Conservation (phyloP, 2,113 vertebrate species). For the Penelope pileata region DNA sequence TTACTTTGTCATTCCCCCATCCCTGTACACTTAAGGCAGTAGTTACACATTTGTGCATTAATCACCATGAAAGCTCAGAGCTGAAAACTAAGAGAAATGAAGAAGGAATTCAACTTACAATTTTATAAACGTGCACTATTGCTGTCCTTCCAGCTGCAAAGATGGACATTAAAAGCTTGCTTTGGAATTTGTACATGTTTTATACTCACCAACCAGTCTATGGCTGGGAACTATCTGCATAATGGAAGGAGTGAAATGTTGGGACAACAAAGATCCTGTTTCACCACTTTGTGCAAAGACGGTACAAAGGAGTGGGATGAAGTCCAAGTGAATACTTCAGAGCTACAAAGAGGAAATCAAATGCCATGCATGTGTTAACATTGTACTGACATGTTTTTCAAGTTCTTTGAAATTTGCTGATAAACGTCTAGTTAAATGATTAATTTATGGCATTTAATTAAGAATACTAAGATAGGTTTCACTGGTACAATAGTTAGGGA, state of each 20-base stretch:
- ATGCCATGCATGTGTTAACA: background rate
- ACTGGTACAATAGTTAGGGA: background rate
- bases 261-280: background rate
- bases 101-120: background rate
- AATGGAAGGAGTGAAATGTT: background rate
- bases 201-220: background rate
- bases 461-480: background rate
- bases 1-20: background rate
- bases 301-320: background rate
- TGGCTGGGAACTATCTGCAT: background rate
- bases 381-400: background rate
- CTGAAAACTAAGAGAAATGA: background rate
- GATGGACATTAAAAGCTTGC: background rate
- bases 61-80: background rate
- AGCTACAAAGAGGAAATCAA: background rate
- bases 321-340: background rate
- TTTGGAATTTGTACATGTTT: background rate
- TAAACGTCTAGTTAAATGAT: background rate
- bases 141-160: background rate
- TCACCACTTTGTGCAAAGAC: background rate
- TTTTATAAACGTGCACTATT: background rate
- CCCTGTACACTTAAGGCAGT: background rate
- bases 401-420: background rate
- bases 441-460: background rate
- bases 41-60: background rate